A percentile compares a stretch with the other conserved stretches of the same genome.
Evolutionary conservation across 2,888 invertebrate genomes (phyloP).

Genomic region (Laspeyria flexula): DNA sequence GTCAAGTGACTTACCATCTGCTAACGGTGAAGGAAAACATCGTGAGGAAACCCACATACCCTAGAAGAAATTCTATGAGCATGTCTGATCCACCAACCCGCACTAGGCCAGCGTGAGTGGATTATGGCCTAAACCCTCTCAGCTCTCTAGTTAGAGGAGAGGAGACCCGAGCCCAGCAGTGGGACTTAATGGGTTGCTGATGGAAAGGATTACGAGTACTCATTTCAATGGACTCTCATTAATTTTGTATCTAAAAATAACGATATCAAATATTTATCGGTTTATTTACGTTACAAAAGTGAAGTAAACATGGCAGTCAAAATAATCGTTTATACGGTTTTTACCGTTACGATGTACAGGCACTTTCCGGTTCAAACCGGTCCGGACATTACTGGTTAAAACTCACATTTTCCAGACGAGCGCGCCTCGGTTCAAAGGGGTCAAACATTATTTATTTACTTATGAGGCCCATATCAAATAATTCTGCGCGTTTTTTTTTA

Average conservation of each 20-base stretch:
- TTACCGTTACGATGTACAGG: slow-evolving; percentile 8
- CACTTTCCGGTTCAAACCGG: slow-evolving; percentile 32
- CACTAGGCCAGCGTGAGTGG: too few relatives aligned
- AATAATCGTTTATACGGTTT: slow-evolving; percentile 5
- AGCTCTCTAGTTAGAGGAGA: too few relatives aligned
- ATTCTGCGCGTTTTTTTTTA: slow-evolving; percentile 1
- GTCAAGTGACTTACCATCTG: too few relatives aligned
- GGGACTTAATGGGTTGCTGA: too few relatives aligned
- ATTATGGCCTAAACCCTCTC: too few relatives aligned
- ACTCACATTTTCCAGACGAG: slow-evolving; percentile 58
- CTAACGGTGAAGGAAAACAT: too few relatives aligned
- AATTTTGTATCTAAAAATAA: background rate
- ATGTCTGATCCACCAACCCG: too few relatives aligned
- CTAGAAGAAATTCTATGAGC: too few relatives aligned
- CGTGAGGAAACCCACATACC: too few relatives aligned
- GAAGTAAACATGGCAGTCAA: background rate
- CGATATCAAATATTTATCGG: background rate
- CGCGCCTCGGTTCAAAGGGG: slow-evolving; percentile 47
- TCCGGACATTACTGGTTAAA: slow-evolving; percentile 55
- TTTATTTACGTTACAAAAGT: background rate
- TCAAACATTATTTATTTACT: slow-evolving; percentile 54
- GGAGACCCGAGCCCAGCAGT: too few relatives aligned
- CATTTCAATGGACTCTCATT: background rate
- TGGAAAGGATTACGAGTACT: too few relatives aligned
- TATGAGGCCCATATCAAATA: slow-evolving; percentile 16